Evolutionary conservation across 2,888 invertebrate genomes (phyloP), one percentile per base, ranked within the genome.

Genomic region (Eilema griseolum): DNA sequence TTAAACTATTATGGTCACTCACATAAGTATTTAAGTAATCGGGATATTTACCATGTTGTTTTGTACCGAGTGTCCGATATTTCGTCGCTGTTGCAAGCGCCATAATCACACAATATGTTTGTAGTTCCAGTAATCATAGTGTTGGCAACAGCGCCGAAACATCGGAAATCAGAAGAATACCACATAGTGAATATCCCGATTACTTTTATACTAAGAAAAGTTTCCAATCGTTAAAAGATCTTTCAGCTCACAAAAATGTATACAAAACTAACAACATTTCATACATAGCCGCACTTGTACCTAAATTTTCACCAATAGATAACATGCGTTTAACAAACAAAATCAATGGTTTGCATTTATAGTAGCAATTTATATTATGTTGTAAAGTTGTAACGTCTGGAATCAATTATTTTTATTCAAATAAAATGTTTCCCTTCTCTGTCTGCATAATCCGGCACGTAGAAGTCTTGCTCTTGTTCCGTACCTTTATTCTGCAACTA

Each of bases 391-490:
- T 26, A 28, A 59, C 11, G 23, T 26, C 26, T 28, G 24, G 0
- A 16, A 14, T 16, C 4, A 26, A 28, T 14, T 12, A 24, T 14
- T 12, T 16, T 16, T 26, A 16, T 14, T 59, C 41, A 41, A 41
- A 41, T 37, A 37, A 11, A 4, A 41, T 59, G 5, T 59, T 52
- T 52, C n/a, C 52, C n/a, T n/a, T 52, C n/a, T n/a, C 20, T 52
- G 2, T n/a, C n/a, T 52, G 20, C 16, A 14, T 28, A 7, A 16
- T 24, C 60, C 16, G 69, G 69, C 20, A 69, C 60, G 26, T 69
- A 69, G 24, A 69, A 69, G 64, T 69, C 63, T 28, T 56, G 8
- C 56, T 56, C 65, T 65, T 56, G 14, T 20, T 28, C 59, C 16
- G 26, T 14, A 59, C 28, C 24, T 24, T 26, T 59, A 26, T 59